A percentile compares a stretch with the other conserved stretches of the same genome.
Evolutionary conservation across 2,113 vertebrate genomes (phyloP).

Genomic region (Spheniscus mendiculus): DNA sequence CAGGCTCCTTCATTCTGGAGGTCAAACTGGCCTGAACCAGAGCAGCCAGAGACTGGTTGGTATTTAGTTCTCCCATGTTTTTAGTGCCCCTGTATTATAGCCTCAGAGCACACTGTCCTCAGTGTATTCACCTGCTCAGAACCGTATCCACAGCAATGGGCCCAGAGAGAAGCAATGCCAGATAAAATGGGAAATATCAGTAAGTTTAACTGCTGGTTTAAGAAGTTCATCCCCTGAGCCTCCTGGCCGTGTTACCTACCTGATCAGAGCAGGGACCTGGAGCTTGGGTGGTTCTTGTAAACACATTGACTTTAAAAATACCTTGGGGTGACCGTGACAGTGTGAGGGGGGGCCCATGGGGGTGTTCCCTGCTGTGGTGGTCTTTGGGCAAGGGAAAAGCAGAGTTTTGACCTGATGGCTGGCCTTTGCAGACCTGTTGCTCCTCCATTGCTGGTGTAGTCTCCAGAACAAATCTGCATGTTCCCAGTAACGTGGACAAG

Average conservation of each 20-base stretch:
- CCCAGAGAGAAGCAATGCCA: background rate
- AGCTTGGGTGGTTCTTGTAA: background rate
- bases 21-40: background rate
- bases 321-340: accelerated
- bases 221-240: background rate
- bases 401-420: background rate
- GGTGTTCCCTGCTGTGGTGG: background rate
- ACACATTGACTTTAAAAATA: background rate
- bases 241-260: background rate
- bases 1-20: background rate
- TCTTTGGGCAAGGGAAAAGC: background rate
- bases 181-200: background rate
- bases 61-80: background rate
- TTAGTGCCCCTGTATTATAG: background rate
- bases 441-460: background rate
- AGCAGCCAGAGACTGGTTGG: background rate
- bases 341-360: too few relatives aligned
- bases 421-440: background rate
- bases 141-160: background rate
- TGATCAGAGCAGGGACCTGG: background rate
- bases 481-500: accelerated
- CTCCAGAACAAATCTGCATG: background rate
- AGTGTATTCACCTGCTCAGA: background rate
- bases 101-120: background rate
- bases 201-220: background rate